phyloP scores from a whole-genome alignment of 2,113 vertebrate species.

The Nannospalax galili region DNA sequence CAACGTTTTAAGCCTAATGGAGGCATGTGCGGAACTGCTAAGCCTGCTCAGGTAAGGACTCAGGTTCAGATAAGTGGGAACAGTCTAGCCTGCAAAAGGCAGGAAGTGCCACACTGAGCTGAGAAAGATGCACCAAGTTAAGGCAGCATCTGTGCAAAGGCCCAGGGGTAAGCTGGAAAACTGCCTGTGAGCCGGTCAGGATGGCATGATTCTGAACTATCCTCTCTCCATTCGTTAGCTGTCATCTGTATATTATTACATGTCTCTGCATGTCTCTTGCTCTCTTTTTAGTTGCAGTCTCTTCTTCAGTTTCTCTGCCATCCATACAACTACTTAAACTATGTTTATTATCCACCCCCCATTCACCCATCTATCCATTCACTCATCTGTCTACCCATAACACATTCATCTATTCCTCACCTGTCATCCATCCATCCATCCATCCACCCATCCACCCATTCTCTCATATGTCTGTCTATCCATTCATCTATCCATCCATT shows the following conservation, averaged over 20 bases:
- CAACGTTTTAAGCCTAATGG: background rate
- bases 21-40: background rate
- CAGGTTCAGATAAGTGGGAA: background rate
- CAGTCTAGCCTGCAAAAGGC: background rate
- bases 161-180: background rate
- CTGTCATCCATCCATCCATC: background rate
- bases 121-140: background rate
- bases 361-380: background rate
- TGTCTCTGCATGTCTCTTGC: background rate
- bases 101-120: background rate
- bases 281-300: background rate
- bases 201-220: background rate
- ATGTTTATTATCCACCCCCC: background rate
- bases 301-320: background rate
- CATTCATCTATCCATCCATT: background rate
- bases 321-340: background rate
- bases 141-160: background rate
- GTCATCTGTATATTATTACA: background rate
- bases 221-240: background rate
- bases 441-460: background rate
- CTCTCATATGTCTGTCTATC: rapidly evolving
- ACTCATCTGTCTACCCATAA: background rate
- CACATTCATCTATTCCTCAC: background rate
- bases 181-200: background rate
- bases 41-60: background rate